These are phyloP conservation scores for Cotesia glomerata DNA, from an alignment of 1,140 invertebrate species.

Conservation along the genomic window DNA sequence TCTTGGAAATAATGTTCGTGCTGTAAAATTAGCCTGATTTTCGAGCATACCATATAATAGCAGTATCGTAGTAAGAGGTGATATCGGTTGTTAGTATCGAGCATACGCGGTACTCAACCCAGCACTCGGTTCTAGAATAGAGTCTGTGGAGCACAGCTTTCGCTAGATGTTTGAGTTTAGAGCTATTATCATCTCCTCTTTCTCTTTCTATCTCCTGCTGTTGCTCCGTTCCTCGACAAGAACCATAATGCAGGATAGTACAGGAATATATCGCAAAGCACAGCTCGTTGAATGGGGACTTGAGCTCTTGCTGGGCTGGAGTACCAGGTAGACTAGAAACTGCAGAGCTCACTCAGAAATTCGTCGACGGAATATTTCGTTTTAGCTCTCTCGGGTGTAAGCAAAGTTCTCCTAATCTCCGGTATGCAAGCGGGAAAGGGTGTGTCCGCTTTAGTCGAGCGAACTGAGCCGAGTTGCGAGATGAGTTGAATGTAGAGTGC, in stretches of 20 bases:
- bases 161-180: too few relatives aligned
- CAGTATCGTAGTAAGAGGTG: not conserved
- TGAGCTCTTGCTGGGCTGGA: too few relatives aligned
- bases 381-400: conserved; percentile 15
- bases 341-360: not conserved
- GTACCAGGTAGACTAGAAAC: not conserved
- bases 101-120: too few relatives aligned
- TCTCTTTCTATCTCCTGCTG: too few relatives aligned
- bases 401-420: conserved; percentile 34
- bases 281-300: too few relatives aligned
- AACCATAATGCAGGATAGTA: too few relatives aligned
- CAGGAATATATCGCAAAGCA: too few relatives aligned
- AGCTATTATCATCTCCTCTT: too few relatives aligned
- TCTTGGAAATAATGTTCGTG: not conserved
- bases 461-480: conserved; percentile 28
- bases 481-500: conserved; percentile 15
- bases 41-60: not conserved
- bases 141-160: too few relatives aligned
- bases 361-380: conserved; percentile 30
- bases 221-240: too few relatives aligned
- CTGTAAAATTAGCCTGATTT: not conserved
- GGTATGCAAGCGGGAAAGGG: conserved; percentile 29
- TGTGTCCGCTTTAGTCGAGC: conserved; percentile 31
- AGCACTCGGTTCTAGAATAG: too few relatives aligned
- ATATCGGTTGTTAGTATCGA: not conserved